Conservation (phyloP, 2,888 invertebrate genomes). For the Drosophila formosana region DNA sequence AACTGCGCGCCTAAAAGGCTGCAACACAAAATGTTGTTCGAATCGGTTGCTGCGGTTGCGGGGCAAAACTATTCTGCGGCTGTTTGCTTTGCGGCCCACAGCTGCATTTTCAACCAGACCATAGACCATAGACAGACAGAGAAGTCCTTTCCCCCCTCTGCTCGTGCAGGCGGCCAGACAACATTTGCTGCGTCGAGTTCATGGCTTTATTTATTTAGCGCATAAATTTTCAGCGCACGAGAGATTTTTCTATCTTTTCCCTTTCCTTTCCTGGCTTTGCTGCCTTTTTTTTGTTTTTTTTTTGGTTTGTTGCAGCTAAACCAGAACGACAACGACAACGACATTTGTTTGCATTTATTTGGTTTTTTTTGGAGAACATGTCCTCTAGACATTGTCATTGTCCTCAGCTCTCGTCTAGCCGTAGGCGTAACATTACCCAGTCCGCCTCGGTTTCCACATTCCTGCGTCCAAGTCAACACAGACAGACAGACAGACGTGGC, state of each 20-base stretch:
- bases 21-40: slow-evolving; percentile 50
- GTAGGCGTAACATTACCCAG: slow-evolving; percentile 44
- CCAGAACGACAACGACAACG: slow-evolving; percentile 41
- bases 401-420: slow-evolving; percentile 48
- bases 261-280: not conserved
- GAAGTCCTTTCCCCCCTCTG: not conserved
- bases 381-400: slow-evolving; percentile 42
- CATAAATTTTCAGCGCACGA: slow-evolving; percentile 72
- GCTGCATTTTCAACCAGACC: slow-evolving; percentile 49
- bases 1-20: slow-evolving; percentile 46
- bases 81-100: slow-evolving; percentile 51
- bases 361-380: slow-evolving; percentile 59
- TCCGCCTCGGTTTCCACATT: slow-evolving; percentile 6
- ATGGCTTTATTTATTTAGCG: slow-evolving; percentile 79
- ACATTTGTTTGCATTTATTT: slow-evolving; percentile 79
- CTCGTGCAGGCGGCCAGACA: slow-evolving; percentile 39
- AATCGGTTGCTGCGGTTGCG: slow-evolving; percentile 42
- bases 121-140: slow-evolving; percentile 5
- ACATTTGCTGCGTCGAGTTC: slow-evolving; percentile 72
- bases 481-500: slow-evolving; percentile 1
- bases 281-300: not conserved
- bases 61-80: slow-evolving; percentile 56
- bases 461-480: slow-evolving; percentile 1
- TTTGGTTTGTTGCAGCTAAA: slow-evolving; percentile 18
- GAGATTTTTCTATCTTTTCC: slow-evolving; percentile 46